phyloP scores from a whole-genome alignment of 2,113 vertebrate species.

The Potamarius usumacintae region DNA sequence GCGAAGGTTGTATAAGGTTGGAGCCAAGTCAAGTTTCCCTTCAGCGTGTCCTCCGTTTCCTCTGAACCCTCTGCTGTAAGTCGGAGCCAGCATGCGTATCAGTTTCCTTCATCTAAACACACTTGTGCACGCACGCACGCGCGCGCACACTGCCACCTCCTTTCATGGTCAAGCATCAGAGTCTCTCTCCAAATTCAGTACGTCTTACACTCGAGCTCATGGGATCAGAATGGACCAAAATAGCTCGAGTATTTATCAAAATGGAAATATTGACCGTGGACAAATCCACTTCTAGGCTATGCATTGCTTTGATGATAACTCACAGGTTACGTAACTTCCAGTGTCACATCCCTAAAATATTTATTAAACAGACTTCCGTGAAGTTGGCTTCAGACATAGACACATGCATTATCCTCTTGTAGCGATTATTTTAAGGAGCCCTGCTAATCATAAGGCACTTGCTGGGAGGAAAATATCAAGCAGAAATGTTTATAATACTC shows the following conservation, averaged over 20 bases:
- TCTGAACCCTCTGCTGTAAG: not conserved
- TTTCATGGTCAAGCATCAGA: constrained; percentile 37
- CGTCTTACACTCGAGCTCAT: not conserved
- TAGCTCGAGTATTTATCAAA: constrained; percentile 16
- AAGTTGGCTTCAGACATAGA: not conserved
- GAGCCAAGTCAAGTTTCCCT: not conserved
- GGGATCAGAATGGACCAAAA: constrained; percentile 23
- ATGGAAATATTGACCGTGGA: constrained; percentile 36
- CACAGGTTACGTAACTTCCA: constrained; percentile 11
- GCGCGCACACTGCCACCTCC: constrained; percentile 3
- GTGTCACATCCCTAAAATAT: constrained; percentile 8
- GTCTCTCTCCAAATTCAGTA: not conserved
- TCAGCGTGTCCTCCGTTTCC: not conserved
- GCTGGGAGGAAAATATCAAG: not conserved
- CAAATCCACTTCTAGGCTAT: not conserved
- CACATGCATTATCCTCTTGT: constrained; percentile 16
- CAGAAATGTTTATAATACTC: not conserved
- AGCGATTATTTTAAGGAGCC: constrained; percentile 14
- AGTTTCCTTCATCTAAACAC: constrained; percentile 12
- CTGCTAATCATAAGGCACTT: not conserved
- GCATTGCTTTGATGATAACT: not conserved
- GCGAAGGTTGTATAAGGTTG: not conserved
- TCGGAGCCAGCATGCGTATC: constrained; percentile 2
- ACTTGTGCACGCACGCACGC: not conserved
- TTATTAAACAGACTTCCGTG: constrained; percentile 26